Evolutionary conservation across 1,140 invertebrate species (phyloP).

Genomic region (Drosophila repleta): DNA sequence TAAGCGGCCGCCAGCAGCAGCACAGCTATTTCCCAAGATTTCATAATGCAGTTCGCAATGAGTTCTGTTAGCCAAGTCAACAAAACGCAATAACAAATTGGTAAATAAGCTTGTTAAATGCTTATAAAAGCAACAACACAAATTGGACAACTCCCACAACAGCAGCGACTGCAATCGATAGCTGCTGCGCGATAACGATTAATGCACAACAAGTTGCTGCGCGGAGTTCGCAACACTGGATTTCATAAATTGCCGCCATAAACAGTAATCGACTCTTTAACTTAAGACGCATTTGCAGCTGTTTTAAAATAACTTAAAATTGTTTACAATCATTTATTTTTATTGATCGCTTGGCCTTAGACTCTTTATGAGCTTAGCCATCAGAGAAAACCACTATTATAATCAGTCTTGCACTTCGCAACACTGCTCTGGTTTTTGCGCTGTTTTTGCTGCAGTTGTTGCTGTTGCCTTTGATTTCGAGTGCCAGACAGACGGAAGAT

Average conservation of each 20-base stretch:
- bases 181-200: constrained; percentile 26
- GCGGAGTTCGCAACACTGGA: background rate
- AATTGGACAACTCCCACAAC: constrained; percentile 60
- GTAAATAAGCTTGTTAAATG: constrained; percentile 37
- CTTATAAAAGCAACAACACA: constrained; percentile 31
- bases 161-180: no score
- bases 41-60: constrained; percentile 19
- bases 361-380: background rate
- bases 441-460: constrained; percentile 27
- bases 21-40: constrained; percentile 62
- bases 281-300: background rate
- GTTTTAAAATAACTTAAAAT: background rate
- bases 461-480: constrained; percentile 24
- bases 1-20: constrained; percentile 57
- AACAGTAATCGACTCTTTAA: background rate
- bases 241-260: constrained; percentile 9
- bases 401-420: constrained; percentile 26
- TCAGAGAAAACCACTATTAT: constrained; percentile 17
- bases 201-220: constrained; percentile 8
- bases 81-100: constrained; percentile 17
- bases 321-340: background rate
- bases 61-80: background rate
- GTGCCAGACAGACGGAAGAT: constrained; percentile 39
- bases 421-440: constrained; percentile 36
- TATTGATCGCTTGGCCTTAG: no score